These are phyloP conservation scores for Xylocopa sonorina DNA, from an alignment of 1,140 invertebrate species.

Conservation along the genomic window DNA sequence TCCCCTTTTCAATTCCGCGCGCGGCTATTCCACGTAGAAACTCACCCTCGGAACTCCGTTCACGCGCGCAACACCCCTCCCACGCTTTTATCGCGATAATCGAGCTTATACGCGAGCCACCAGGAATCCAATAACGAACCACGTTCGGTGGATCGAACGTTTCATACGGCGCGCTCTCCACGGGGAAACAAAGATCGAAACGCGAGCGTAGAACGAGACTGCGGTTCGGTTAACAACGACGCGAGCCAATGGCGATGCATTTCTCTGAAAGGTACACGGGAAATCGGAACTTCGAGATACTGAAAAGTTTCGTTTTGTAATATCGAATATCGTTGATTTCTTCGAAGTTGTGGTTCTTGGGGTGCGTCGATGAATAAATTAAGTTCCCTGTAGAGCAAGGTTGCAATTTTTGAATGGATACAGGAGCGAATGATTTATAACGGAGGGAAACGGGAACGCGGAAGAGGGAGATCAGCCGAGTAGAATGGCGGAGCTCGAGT, in stretches of 20 bases:
- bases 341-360: too few relatives aligned
- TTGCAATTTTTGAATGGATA: not conserved
- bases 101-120: not conserved
- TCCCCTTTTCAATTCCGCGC: conserved; percentile 24
- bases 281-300: too few relatives aligned
- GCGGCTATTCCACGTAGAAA: too few relatives aligned
- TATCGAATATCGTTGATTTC: too few relatives aligned
- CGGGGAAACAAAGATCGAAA: not conserved
- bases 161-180: not conserved
- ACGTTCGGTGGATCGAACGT: not conserved
- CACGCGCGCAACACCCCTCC: too few relatives aligned
- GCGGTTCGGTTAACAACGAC: too few relatives aligned
- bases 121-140: conserved; percentile 4
- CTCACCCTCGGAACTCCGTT: not conserved
- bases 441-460: not conserved
- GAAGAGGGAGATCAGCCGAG: not conserved
- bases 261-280: not conserved
- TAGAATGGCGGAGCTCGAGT: not conserved
- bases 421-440: not conserved
- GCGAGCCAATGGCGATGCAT: too few relatives aligned
- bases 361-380: too few relatives aligned
- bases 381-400: too few relatives aligned
- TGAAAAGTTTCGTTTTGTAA: too few relatives aligned
- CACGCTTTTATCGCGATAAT: conserved; percentile 6
- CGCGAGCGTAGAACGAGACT: too few relatives aligned